These are phyloP conservation scores for Furnarius figulus DNA, from an alignment of 2,113 vertebrate genomes.

Conservation along the genomic window DNA sequence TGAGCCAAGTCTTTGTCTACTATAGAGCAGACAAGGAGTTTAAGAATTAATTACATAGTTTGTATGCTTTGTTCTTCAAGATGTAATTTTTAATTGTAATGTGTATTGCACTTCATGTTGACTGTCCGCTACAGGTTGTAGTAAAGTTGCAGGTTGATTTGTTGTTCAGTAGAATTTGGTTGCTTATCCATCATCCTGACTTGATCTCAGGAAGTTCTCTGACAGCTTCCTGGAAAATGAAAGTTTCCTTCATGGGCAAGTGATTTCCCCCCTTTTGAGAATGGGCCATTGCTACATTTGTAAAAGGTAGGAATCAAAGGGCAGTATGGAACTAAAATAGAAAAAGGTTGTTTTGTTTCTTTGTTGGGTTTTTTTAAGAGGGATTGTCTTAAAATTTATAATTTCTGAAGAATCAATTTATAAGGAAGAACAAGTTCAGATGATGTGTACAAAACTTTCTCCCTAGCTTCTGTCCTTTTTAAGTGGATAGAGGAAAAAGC, in stretches of 20 bases:
- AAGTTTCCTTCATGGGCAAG: background rate
- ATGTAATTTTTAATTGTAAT: slow-evolving; percentile 58
- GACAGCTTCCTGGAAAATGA: background rate
- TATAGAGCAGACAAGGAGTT: background rate
- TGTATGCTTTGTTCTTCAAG: slow-evolving; percentile 56
- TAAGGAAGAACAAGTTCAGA: background rate
- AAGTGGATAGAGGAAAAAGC: background rate
- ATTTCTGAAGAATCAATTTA: background rate
- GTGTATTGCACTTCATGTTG: background rate
- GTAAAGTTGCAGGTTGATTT: slow-evolving; percentile 7
- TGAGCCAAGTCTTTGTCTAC: background rate
- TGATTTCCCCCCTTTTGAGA: background rate
- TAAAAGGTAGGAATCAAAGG: background rate
- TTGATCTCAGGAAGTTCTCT: background rate
- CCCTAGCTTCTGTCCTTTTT: background rate
- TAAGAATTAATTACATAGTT: slow-evolving; percentile 49
- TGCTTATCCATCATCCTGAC: background rate
- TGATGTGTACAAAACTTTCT: background rate
- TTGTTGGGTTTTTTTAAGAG: background rate
- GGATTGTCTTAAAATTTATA: background rate
- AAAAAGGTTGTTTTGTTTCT: background rate
- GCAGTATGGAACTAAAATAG: background rate
- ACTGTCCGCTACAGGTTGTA: background rate
- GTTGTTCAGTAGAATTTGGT: background rate
- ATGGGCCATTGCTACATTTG: background rate